Base-by-base conservation (phyloP, 2,113 vertebrate species). In the Ophiodon elongatus region DNA sequence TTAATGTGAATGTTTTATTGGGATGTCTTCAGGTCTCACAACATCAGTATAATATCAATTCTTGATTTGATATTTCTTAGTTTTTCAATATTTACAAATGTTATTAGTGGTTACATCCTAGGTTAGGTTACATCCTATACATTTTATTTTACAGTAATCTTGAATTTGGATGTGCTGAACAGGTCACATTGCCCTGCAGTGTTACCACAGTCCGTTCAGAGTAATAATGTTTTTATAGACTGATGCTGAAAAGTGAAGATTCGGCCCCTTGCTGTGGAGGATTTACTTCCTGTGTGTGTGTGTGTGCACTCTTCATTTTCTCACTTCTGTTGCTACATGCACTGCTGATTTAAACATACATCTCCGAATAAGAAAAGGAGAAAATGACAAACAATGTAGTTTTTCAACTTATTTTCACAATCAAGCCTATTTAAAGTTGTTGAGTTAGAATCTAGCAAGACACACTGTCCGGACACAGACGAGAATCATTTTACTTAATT, bases 181-280 rank as follows among this genome's bases (percentile, higher is more conserved):
- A 88, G 87, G 84, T 93, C 77, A 69, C 73, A 72, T 74, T 47
- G 76, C 63, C 64, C 76, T 75, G 76, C 72, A 56, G 76, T 80
- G 82, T 92, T 92, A 87, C 82, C 83, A 88, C 88, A 90, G 84
- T 83, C 54, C 85, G 90, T 92, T 94, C 83, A 64, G 89, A 71
- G 54, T 79, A 88, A 92, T 94, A 92, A 90, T 5, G 84, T 72
- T 91, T 94, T 94, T 90, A 95, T 91, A 90, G 91, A 92, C 86
- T 83, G 63, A 41, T 81, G 73, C 73, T 86, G 74, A 88, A 90
- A 91, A 88, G 73, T 78, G 76, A 90, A 90, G 80, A 86, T 83
- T 83, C 43, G 0, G 72, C 72, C 86, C 76, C 84, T 23, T 79
- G 73, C 65, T 80, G 72, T 43, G 56, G 52, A 56, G 41, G 27